Conservation (phyloP, 2,113 vertebrate species). For the Lampris megalopsis region DNA sequence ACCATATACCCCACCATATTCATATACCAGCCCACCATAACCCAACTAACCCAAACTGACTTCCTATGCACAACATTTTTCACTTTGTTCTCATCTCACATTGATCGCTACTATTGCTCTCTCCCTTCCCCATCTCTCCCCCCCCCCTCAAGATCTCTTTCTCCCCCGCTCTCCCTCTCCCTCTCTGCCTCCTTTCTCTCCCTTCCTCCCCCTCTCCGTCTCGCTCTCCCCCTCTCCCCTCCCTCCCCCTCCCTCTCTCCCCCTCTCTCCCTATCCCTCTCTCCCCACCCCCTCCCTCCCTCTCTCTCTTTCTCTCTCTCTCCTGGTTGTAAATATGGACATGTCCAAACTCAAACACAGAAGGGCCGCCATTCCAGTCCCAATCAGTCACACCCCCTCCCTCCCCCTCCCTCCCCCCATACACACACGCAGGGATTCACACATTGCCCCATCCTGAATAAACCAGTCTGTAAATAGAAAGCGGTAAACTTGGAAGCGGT, state of each 20-base stretch:
- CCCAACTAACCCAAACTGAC: too few relatives aligned
- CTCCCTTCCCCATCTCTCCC: too few relatives aligned
- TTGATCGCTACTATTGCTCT: too few relatives aligned
- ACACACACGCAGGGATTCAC: neutral
- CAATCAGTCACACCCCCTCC: neutral
- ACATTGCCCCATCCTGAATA: neutral
- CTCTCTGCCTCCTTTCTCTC: too few relatives aligned
- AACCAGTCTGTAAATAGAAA: neutral
- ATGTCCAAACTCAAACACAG: slow-evolving; percentile 25
- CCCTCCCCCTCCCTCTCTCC: neutral
- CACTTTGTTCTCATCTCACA: too few relatives aligned
- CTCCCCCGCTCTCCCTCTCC: too few relatives aligned
- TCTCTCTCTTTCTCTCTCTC: slow-evolving; percentile 9
- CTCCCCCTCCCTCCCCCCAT: neutral
- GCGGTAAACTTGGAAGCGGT: slow-evolving; percentile 3
- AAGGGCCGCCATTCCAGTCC: neutral
- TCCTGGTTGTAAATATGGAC: slow-evolving; percentile 31
- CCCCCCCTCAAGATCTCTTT: too few relatives aligned
- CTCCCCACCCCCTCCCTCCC: neutral
- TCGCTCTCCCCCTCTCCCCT: too few relatives aligned
- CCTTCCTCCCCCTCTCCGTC: too few relatives aligned
- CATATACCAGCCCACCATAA: too few relatives aligned
- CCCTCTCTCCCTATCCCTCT: neutral
- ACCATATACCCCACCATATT: too few relatives aligned
- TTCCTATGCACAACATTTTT: too few relatives aligned